phyloP scores from a whole-genome alignment of 1,140 invertebrate species.

The Diorhabda sublineata region DNA sequence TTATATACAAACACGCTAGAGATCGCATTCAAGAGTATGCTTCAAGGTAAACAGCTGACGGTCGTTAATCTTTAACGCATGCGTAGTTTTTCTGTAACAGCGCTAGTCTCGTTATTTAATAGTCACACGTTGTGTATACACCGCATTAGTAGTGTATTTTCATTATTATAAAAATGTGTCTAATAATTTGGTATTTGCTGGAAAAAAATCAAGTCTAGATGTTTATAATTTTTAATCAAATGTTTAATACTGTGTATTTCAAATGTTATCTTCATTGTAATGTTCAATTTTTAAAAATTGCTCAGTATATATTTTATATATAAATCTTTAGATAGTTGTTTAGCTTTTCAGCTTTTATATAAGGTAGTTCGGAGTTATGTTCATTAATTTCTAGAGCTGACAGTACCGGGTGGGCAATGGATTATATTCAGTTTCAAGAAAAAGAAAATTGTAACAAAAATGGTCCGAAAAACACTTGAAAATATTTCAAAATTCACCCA shows the following conservation, averaged over 20 bases:
- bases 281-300: constrained; percentile 17
- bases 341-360: constrained; percentile 12
- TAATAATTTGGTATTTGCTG: background rate
- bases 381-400: background rate
- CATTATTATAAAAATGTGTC: background rate
- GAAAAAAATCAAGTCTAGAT: background rate
- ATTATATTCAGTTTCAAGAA: background rate
- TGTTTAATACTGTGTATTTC: constrained; percentile 10
- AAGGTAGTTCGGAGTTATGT: too few species aligned
- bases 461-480: background rate
- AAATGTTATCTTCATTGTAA: constrained; percentile 6
- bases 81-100: too few species aligned
- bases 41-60: too few species aligned
- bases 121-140: background rate
- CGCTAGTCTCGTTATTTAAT: too few species aligned
- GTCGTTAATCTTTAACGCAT: too few species aligned
- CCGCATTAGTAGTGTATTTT: background rate
- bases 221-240: background rate
- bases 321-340: constrained; percentile 8
- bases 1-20: too few species aligned
- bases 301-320: constrained; percentile 22
- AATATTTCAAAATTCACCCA: background rate
- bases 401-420: background rate
- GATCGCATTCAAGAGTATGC: too few species aligned
- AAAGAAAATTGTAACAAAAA: background rate